A percentile compares a stretch with the other conserved stretches of the same genome.
phyloP scores from a whole-genome alignment of 2,888 invertebrate genomes.

The Caenorhabditis japonica region DNA sequence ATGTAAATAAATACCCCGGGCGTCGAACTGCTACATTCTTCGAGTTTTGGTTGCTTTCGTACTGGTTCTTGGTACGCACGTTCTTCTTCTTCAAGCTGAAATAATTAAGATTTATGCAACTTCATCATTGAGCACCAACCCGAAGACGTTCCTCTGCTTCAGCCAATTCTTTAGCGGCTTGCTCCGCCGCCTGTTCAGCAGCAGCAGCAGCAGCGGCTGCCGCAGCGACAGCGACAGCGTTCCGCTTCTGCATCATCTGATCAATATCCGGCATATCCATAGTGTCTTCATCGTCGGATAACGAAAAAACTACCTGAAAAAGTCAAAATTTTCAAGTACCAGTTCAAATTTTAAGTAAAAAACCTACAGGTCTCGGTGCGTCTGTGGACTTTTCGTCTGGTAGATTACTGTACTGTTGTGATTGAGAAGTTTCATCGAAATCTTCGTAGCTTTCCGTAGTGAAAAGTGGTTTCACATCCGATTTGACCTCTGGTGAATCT shows the following conservation, averaged over 20 bases:
- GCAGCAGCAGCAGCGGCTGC: conserved; percentile 10
- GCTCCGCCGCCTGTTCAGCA: background rate
- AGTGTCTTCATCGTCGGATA: conserved; percentile 48
- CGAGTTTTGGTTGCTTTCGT: background rate
- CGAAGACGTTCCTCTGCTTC: conserved; percentile 4
- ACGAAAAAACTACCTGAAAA: conserved; percentile 38
- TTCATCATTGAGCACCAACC: background rate
- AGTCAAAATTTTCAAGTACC: no score
- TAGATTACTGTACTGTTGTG: no score
- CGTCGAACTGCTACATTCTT: background rate
- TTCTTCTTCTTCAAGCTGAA: conserved; percentile 4
- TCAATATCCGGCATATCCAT: conserved; percentile 53
- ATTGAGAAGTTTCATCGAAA: background rate
- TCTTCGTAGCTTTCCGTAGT: background rate
- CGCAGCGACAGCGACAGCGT: conserved; percentile 22
- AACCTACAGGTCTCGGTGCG: background rate
- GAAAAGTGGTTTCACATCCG: background rate
- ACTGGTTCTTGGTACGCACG: background rate
- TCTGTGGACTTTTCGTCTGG: no score
- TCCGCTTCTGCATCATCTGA: conserved; percentile 27
- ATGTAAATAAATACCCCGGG: no score
- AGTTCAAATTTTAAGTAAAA: no score
- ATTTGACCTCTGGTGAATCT: background rate
- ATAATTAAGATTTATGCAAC: background rate
- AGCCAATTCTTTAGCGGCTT: background rate